Evolutionary conservation across 1,140 invertebrate species (phyloP).

Genomic region (Drosophila rhopaloa): DNA sequence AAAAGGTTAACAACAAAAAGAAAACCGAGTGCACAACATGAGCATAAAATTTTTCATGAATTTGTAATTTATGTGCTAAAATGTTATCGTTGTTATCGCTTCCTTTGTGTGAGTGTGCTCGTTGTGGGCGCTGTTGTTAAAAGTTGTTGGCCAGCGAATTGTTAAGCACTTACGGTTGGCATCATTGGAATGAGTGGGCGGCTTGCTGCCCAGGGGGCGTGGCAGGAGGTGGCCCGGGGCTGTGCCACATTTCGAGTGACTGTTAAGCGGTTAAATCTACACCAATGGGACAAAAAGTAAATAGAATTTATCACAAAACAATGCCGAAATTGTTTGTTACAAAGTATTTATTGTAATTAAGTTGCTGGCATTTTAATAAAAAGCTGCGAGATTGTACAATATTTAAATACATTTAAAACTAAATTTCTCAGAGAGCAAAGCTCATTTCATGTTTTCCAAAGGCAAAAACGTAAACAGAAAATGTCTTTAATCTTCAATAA

Average conservation of each 20-base stretch:
- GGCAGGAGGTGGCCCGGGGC: background rate
- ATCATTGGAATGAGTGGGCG: constrained; percentile 30
- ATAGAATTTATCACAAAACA: constrained; percentile 5
- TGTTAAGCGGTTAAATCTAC: constrained; percentile 31
- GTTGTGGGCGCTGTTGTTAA: constrained; percentile 20
- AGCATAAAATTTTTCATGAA: constrained; percentile 81
- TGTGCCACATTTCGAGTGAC: constrained; percentile 27
- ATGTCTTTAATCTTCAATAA: background rate
- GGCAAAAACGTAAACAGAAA: too few species aligned
- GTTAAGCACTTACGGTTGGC: constrained; percentile 47
- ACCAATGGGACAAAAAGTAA: constrained; percentile 11
- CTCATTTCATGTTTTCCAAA: too few species aligned
- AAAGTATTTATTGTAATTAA: constrained; percentile 2
- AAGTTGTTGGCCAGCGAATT: constrained; percentile 51
- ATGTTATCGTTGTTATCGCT: constrained; percentile 81
- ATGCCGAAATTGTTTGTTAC: background rate
- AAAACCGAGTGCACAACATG: constrained; percentile 65
- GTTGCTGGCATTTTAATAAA: background rate
- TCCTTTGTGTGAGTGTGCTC: constrained; percentile 57
- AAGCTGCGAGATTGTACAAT: background rate
- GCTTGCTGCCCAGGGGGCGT: background rate
- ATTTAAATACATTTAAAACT: background rate
- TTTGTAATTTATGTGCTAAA: constrained; percentile 82
- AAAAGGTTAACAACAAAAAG: constrained; percentile 33
- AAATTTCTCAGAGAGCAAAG: too few species aligned